Evolutionary conservation across 2,113 vertebrate species (phyloP), one percentile per base, ranked within the genome.

Genomic region (Oreamnos americanus): DNA sequence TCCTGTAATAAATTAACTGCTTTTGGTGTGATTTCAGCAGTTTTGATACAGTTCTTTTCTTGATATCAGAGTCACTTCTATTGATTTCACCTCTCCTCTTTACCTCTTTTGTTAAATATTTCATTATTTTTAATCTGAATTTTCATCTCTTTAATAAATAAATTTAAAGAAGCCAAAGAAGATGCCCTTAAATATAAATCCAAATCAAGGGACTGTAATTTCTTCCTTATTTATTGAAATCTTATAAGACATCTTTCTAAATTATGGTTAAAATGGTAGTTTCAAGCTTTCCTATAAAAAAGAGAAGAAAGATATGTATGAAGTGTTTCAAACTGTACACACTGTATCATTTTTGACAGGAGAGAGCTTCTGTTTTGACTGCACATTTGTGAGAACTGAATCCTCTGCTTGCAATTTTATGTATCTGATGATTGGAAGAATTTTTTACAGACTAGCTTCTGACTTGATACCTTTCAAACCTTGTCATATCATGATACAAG

Each of bases 331-430:
- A 28, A 36, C 53, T 90, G 53, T 36, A 79, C 14, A 51, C 4
- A 67, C 10, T 55, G 2, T 33, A 51, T 55, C 33, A 36, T 88
- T 81, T 95, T 60, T 93, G 88, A 93, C 30, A 89, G 53, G n/a
- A 96, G 30, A 85, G 60, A 30, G 43, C 14, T 19, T 89, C 62
- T 98, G 4, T 85, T 95, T 98, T 97, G 93, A 93, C 86, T 88
- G 15, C 62, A 2, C 6, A 13, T 51, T 94, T 36, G 60, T 85
- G 87, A 94, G 55, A 82, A 26, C 7, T 39, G 53, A 93, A 49
- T 94, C 58, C 36, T 92, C 15, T 91, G 23, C 87, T 96, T 94
- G n/a, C 6, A 28, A 11, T 95, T 96, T 96, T 96, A 26, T 88
- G 17, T 15, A 62, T 91, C 21, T 64, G 15, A 76, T 91, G 64